Evolutionary conservation across 2,797 vertebrate genomes (phyloP).

Genomic region (Sebastolobus altivelis): DNA sequence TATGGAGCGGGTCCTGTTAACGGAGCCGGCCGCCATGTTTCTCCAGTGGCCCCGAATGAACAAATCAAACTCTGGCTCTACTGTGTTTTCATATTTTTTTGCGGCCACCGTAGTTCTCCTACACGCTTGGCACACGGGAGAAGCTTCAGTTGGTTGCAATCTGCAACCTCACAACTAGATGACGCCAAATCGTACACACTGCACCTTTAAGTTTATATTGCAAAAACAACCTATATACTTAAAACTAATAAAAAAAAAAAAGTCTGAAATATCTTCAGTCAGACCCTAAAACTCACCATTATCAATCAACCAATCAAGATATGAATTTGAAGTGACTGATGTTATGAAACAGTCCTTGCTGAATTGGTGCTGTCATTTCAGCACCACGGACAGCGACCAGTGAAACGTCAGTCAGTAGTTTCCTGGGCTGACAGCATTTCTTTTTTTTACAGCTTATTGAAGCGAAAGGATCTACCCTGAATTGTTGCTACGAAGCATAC

Average conservation of each 20-base stretch:
- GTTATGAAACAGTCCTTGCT: neutral
- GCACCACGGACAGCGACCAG: conserved; percentile 2
- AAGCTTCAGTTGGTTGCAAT: too few species aligned
- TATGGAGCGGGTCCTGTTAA: too few species aligned
- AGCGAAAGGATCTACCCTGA: neutral
- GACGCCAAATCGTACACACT: too few species aligned
- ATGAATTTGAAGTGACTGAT: neutral
- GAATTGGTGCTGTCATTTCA: conserved; percentile 21
- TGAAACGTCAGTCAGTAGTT: neutral
- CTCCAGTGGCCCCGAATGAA: too few species aligned
- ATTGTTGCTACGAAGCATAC: too few species aligned
- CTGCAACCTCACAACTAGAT: too few species aligned
- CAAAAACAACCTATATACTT: neutral
- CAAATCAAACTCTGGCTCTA: too few species aligned
- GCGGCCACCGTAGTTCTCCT: too few species aligned
- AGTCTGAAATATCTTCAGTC: neutral
- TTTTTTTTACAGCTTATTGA: neutral
- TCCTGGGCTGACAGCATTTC: neutral
- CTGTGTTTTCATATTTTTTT: too few species aligned
- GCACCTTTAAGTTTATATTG: too few species aligned
- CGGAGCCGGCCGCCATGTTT: too few species aligned
- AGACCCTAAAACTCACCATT: neutral
- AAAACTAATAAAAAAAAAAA: neutral
- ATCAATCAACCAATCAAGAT: neutral
- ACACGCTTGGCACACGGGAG: too few species aligned